Evolutionary conservation across 1,140 invertebrate genomes (phyloP).

Genomic region (Listronotus oregonensis): DNA sequence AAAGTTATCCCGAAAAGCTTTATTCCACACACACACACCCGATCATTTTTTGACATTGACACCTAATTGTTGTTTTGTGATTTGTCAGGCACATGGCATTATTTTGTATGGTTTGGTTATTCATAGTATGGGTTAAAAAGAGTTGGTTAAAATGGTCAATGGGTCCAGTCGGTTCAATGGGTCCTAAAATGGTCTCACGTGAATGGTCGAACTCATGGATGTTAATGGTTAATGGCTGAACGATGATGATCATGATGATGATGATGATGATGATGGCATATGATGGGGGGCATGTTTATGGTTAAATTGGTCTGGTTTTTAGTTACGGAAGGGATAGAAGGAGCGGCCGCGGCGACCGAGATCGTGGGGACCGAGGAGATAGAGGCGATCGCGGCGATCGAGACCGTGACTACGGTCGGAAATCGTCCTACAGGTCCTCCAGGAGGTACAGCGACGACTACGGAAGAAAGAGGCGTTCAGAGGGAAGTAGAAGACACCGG

Average conservation of each 20-base stretch:
- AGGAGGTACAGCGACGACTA: constrained; percentile 51
- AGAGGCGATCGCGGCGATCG: constrained; percentile 48
- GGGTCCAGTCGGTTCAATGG: constrained; percentile 17
- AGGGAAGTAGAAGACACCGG: constrained; percentile 48
- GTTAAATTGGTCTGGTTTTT: constrained; percentile 49
- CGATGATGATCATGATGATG: constrained; percentile 33
- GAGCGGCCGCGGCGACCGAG: constrained; percentile 49
- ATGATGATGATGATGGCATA: constrained; percentile 29
- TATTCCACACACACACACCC: background rate
- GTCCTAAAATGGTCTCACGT: constrained; percentile 15
- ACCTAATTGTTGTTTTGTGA: constrained; percentile 56
- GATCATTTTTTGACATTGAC: constrained; percentile 17
- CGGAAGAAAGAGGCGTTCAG: constrained; percentile 38
- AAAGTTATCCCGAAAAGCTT: constrained; percentile 18
- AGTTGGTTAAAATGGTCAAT: constrained; percentile 32
- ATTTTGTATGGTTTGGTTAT: constrained; percentile 57
- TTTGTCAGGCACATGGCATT: constrained; percentile 58
- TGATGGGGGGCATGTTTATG: constrained; percentile 19
- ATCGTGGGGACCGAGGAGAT: constrained; percentile 36
- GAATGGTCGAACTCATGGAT: constrained; percentile 4
- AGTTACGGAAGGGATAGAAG: constrained; percentile 54
- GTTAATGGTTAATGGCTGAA: constrained; percentile 16
- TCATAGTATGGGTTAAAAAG: constrained; percentile 36
- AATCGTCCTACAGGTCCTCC: constrained; percentile 47
- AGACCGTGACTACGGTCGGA: constrained; percentile 40